Conservation (phyloP, 2,888 invertebrate genomes). For the Nephrocerus scutellatus region DNA sequence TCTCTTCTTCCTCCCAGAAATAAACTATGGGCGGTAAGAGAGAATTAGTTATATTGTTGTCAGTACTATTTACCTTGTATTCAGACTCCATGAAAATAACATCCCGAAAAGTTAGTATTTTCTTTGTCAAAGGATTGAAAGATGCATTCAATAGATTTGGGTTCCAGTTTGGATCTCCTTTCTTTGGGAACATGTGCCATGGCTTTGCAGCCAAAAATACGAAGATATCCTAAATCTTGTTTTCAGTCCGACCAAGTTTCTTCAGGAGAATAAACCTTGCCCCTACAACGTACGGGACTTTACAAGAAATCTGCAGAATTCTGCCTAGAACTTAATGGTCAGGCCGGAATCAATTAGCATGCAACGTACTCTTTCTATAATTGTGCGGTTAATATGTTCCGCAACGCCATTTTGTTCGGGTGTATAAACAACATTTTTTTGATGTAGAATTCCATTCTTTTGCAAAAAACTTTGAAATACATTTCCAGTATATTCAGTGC, state of each 20-base stretch:
- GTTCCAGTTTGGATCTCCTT: background rate
- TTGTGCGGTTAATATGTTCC: background rate
- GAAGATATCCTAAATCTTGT: background rate
- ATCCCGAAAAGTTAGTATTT: conserved; percentile 8
- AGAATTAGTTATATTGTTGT: conserved; percentile 1
- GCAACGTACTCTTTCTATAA: conserved; percentile 2
- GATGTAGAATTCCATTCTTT: background rate
- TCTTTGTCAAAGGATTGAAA: conserved; percentile 3
- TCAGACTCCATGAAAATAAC: conserved; percentile 8
- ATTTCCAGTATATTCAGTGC: background rate
- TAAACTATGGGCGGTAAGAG: conserved; percentile 3
- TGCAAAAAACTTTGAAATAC: background rate
- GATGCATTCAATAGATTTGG: conserved; percentile 1
- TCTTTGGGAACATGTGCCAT: background rate
- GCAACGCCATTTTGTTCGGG: conserved; percentile 1
- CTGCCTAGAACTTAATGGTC: background rate
- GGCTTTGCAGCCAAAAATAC: conserved; percentile 1
- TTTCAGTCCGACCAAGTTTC: background rate
- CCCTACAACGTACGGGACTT: background rate
- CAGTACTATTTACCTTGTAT: conserved; percentile 5
- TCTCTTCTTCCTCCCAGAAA: background rate
- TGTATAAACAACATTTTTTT: background rate
- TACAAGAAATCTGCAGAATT: too few species aligned
- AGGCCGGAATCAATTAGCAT: conserved; percentile 1
- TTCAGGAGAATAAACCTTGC: background rate